Conservation (phyloP, 2,113 vertebrate species). For the Nibea albiflora region DNA sequence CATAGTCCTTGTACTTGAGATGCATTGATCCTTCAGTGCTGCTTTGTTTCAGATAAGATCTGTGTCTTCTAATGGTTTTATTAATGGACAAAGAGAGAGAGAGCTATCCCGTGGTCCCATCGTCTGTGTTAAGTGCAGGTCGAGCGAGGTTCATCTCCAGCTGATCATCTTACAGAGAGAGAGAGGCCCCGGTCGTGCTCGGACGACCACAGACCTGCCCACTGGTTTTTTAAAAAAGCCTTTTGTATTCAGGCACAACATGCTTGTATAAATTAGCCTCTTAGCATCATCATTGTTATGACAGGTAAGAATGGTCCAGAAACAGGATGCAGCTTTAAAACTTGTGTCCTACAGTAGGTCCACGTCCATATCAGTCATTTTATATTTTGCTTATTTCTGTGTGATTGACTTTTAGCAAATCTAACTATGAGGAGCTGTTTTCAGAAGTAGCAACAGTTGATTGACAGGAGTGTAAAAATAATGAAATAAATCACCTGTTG, state of each 20-base stretch:
- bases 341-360: too few species aligned
- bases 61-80: constrained; percentile 18
- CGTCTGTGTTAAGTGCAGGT: constrained; percentile 54
- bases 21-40: not conserved
- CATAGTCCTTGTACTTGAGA: too few species aligned
- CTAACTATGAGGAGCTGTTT: not conserved
- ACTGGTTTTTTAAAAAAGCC: not conserved
- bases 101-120: constrained; percentile 33
- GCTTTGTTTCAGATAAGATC: not conserved
- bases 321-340: too few species aligned
- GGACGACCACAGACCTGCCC: constrained; percentile 19
- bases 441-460: constrained; percentile 1
- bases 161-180: constrained; percentile 55
- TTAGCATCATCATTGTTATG: constrained; percentile 12
- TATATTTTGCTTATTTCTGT: not conserved
- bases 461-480: constrained; percentile 21
- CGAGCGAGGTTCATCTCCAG: constrained; percentile 42
- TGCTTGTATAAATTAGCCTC: not conserved
- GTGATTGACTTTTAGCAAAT: not conserved
- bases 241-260: not conserved
- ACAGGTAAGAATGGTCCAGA: not conserved
- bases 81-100: constrained; percentile 22
- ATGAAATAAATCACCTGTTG: constrained; percentile 38
- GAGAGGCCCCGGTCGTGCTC: constrained; percentile 9
- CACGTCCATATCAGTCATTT: not conserved